Conservation (phyloP, 2,797 vertebrate genomes). For the Rhynchonycteris naso region DNA sequence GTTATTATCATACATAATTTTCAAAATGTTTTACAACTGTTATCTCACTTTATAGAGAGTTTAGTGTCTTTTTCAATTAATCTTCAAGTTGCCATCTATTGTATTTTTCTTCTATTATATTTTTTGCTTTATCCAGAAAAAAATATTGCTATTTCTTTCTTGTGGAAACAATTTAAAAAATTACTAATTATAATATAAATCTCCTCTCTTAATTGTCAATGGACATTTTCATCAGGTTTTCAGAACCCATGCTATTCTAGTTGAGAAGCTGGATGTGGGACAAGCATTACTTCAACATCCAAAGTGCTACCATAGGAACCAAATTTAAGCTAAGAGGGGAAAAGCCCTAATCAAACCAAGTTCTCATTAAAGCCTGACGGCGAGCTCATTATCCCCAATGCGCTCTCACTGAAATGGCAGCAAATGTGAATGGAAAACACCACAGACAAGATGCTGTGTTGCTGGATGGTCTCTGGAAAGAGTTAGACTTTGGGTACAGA, state of each 20-base stretch:
- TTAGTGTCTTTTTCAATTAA: conserved; percentile 51
- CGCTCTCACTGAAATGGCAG: neutral
- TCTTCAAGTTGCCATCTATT: conserved; percentile 4
- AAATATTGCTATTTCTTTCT: neutral
- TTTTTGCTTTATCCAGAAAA: conserved; percentile 16
- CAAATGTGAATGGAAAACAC: neutral
- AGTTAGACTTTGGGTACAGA: neutral
- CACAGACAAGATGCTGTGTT: neutral
- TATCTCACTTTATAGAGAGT: conserved; percentile 36
- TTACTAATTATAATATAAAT: neutral
- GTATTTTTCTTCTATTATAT: neutral
- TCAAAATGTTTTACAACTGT: conserved; percentile 44
- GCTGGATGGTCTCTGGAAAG: neutral
- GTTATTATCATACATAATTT: neutral
- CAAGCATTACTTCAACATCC: conserved; percentile 64
- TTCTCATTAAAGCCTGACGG: neutral
- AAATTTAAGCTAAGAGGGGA: neutral
- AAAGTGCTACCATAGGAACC: neutral
- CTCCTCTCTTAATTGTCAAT: conserved; percentile 41
- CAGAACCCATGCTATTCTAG: conserved; percentile 18
- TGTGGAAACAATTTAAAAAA: conserved; percentile 63
- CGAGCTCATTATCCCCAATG: neutral
- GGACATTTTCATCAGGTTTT: conserved; percentile 52
- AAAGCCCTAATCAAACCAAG: neutral
- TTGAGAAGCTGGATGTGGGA: conserved; percentile 54